Conservation (phyloP, 2,797 vertebrate genomes). For the Phylloscopus collybita region DNA sequence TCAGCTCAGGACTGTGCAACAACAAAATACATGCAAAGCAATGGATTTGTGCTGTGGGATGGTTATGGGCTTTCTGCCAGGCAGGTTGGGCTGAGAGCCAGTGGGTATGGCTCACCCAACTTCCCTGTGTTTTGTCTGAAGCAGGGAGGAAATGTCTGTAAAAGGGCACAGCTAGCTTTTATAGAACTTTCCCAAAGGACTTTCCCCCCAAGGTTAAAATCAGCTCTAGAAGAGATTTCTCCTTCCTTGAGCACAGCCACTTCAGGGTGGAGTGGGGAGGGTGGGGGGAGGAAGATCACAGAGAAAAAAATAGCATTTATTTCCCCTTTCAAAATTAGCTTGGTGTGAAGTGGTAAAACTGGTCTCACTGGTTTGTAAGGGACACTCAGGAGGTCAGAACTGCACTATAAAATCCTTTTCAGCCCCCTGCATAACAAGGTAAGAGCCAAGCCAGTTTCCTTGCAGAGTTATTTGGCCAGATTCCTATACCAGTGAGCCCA, state of each 20-base stretch:
- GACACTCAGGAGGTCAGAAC: conserved; percentile 23
- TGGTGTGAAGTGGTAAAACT: conserved; percentile 34
- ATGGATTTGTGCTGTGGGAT: background rate
- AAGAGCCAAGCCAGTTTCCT: background rate
- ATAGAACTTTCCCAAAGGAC: background rate
- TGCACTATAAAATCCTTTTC: background rate
- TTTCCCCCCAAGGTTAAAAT: background rate
- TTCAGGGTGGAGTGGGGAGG: background rate
- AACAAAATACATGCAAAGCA: conserved; percentile 43
- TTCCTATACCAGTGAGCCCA: background rate
- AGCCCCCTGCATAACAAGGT: background rate
- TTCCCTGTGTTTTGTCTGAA: background rate
- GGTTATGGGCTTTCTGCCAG: conserved; percentile 12
- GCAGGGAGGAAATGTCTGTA: background rate
- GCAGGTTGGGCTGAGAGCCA: conserved; percentile 4
- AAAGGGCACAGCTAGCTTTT: background rate
- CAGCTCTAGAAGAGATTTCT: background rate
- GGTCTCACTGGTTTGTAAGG: conserved; percentile 50
- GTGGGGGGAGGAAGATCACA: background rate
- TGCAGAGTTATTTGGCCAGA: background rate
- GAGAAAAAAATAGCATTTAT: background rate
- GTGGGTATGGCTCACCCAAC: accelerated
- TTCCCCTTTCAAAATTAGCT: background rate
- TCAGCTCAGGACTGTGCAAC: background rate
- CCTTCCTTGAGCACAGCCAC: background rate